phyloP scores from a whole-genome alignment of 1,140 invertebrate species.

The Macrotrachela quadricornifera region DNA sequence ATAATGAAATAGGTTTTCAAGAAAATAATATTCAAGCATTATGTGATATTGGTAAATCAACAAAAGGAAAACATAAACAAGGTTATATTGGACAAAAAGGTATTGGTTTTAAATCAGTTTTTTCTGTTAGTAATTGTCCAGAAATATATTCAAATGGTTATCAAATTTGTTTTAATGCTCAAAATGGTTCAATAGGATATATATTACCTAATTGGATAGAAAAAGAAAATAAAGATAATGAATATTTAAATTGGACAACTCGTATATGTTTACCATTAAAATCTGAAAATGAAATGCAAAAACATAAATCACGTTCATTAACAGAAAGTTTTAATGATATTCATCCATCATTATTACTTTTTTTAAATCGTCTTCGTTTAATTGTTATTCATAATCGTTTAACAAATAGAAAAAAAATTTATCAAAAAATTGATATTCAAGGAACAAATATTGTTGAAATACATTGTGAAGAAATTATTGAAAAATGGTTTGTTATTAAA shows the following conservation, averaged over 20 bases:
- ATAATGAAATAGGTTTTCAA: slow-evolving; percentile 28
- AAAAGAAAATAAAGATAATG: neutral
- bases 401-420: neutral
- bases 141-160: slow-evolving; percentile 30
- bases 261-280: slow-evolving; percentile 20
- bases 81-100: slow-evolving; percentile 32
- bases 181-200: slow-evolving; percentile 20
- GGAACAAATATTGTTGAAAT: neutral
- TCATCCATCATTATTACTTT: slow-evolving; percentile 22
- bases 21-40: slow-evolving; percentile 24
- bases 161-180: slow-evolving; percentile 25
- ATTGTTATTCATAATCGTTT: slow-evolving; percentile 2
- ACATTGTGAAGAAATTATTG: neutral
- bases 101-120: slow-evolving; percentile 32
- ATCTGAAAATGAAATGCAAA: slow-evolving; percentile 14
- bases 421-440: neutral
- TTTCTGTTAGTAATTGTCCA: slow-evolving; percentile 23
- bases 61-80: slow-evolving; percentile 27
- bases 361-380: slow-evolving; percentile 18
- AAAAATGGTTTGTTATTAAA: slow-evolving; percentile 2
- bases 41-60: slow-evolving; percentile 29
- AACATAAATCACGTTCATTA: slow-evolving; percentile 13
- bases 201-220: slow-evolving; percentile 17
- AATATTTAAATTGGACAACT: slow-evolving; percentile 17
- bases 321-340: slow-evolving; percentile 24